A percentile compares a stretch with the other conserved stretches of the same genome.
phyloP scores from a whole-genome alignment of 2,113 vertebrate genomes.

The Cricetomys ansorgei region DNA sequence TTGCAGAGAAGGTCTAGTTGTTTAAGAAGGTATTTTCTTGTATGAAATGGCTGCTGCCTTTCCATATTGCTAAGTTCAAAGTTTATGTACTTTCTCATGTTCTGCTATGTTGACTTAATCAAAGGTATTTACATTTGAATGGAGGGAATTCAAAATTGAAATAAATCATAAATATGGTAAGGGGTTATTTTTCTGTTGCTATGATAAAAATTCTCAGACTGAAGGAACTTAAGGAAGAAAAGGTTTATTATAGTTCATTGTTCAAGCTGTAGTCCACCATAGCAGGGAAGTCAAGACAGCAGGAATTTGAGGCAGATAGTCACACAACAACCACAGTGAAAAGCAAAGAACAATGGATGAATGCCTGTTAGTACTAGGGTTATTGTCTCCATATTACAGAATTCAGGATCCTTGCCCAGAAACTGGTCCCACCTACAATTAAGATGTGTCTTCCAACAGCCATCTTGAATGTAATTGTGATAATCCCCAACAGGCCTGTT shows the following conservation, averaged over 20 bases:
- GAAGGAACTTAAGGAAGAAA: background rate
- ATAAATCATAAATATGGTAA: background rate
- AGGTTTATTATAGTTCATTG: too few species aligned
- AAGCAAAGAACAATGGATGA: background rate
- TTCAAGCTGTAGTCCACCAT: too few species aligned
- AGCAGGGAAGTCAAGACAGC: background rate
- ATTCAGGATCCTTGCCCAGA: background rate
- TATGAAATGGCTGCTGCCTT: background rate
- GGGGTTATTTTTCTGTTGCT: background rate
- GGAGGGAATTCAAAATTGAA: background rate
- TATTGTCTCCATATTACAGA: background rate
- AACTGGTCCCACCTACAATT: background rate
- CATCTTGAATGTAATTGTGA: background rate
- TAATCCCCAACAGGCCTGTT: background rate
- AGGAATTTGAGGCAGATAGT: background rate
- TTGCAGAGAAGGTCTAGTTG: background rate
- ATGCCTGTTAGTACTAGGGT: background rate
- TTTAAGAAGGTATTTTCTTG: background rate
- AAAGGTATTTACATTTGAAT: slow-evolving; percentile 8
- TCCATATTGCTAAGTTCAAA: background rate
- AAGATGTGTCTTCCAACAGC: background rate
- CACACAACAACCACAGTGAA: background rate
- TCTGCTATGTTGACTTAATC: background rate
- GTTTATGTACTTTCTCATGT: background rate
- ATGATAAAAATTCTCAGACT: background rate